Evolutionary conservation across 1,140 invertebrate species (phyloP), one percentile per base, ranked within the genome.

Genomic region (Pseudomyrmex sp.): DNA sequence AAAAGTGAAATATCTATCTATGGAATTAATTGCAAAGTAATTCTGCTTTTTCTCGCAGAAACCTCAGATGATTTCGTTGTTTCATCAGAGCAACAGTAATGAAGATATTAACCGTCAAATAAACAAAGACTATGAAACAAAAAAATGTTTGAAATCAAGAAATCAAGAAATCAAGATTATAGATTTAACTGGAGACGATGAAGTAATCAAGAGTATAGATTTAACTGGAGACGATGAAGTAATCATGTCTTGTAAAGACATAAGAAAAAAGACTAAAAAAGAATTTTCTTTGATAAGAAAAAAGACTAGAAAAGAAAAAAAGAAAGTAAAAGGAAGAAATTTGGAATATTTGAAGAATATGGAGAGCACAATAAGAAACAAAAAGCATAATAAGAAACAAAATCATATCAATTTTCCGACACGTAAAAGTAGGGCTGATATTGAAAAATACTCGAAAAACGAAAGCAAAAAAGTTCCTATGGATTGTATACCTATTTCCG

Each of bases 111-210:
- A 74, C 1, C 46, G 56, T 35, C 63, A 86, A 63, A 23, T 58
- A 2, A 80, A 82, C 13, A 85, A 62, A 73, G 58, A 44, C n/a
- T 13, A 15, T 1, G 15, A 50, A 52, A 62, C 66, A 26, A 88
- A 84, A 56, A n/a, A n/a, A n/a, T n/a, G 8, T 20, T 74, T 87
- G 54, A 82, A 87, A 83, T 35, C 86, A 50, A 90, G 89, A 65
- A 44, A 84, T 26, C 77, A 76, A 9, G 84, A 92, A 76, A 62
- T 88, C 26, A 85, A 90, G 54, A 75, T 91, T n/a, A 93, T 93
- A 70, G 91, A 92, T 88, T 85, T 94, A 76, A 91, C 91, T 44
- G 88, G 92, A 15, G 63, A 79, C 73, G 82, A n/a, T n/a, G n/a
- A n/a, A n/a, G n/a, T n/a, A n/a, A n/a, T n/a, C n/a, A n/a, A n/a